phyloP scores from a whole-genome alignment of 2,888 invertebrate species.

The Lissocephala sabroskyi region DNA sequence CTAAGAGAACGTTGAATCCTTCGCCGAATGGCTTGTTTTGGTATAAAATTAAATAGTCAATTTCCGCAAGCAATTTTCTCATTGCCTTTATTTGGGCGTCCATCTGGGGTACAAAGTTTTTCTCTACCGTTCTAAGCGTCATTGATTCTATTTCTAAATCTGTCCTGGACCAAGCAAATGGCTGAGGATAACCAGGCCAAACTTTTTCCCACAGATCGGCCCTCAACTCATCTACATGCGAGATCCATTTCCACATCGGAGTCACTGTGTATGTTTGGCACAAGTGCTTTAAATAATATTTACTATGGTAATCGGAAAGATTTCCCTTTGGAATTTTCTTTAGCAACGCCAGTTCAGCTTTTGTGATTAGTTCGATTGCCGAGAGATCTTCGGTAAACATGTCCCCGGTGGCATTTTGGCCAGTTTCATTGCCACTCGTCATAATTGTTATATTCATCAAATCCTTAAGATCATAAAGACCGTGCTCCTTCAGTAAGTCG shows the following conservation, averaged over 20 bases:
- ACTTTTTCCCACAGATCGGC: background rate
- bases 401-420: constrained; percentile 3
- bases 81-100: constrained; percentile 3
- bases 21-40: constrained; percentile 74
- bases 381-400: constrained; percentile 19
- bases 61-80: constrained; percentile 1
- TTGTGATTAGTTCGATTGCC: constrained; percentile 16
- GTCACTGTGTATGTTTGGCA: constrained; percentile 13
- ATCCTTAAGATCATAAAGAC: constrained; percentile 31
- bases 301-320: constrained; percentile 20
- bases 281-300: constrained; percentile 2
- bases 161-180: no score
- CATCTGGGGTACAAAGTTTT: background rate
- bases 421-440: background rate
- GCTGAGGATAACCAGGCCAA: no score
- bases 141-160: no score
- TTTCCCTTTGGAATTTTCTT: background rate
- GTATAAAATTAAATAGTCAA: constrained; percentile 41
- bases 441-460: constrained; percentile 23
- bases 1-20: constrained; percentile 79
- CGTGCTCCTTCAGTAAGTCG: constrained; percentile 71
- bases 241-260: no score
- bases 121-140: no score
- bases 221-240: background rate
- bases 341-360: constrained; percentile 8